Percentiles rank a stretch among this genome's conserved stretches.
phyloP scores from a whole-genome alignment of 2,113 vertebrate genomes.

The Coreoperca whiteheadi region DNA sequence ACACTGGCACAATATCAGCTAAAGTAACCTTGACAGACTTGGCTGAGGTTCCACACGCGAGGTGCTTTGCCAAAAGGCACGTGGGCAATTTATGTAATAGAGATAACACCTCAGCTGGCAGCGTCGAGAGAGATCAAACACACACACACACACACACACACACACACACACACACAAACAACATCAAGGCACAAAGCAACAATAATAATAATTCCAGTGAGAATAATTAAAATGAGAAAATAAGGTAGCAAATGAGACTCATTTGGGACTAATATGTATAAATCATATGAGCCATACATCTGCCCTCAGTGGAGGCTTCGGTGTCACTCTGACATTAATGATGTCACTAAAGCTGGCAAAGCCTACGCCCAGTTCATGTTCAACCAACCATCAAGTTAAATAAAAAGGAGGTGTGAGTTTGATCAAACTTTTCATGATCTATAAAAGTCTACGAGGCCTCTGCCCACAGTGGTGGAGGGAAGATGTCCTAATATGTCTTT shows the following conservation, averaged over 20 bases:
- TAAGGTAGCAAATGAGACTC: neutral
- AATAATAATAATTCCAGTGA: neutral
- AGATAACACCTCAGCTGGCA: conserved; percentile 52
- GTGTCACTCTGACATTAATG: neutral
- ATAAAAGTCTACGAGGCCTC: neutral
- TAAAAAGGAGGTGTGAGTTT: neutral
- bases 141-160: neutral
- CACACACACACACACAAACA: neutral
- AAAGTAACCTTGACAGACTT: conserved; percentile 76
- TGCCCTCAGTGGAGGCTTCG: neutral
- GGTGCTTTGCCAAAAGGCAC: conserved; percentile 69
- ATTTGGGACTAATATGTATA: neutral
- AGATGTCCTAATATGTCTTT: neutral
- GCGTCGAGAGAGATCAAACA: conserved; percentile 11
- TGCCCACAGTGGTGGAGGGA: neutral
- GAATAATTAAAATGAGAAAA: neutral
- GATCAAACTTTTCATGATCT: neutral
- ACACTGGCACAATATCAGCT: conserved; percentile 58
- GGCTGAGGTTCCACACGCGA: conserved; percentile 53
- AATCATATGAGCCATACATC: neutral
- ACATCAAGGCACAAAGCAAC: neutral
- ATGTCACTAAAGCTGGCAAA: neutral
- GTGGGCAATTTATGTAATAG: conserved; percentile 61
- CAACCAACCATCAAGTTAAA: neutral
- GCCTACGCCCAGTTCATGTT: neutral